Evolutionary conservation across 2,113 vertebrate genomes (phyloP).

Genomic region (Taxidea taxus): DNA sequence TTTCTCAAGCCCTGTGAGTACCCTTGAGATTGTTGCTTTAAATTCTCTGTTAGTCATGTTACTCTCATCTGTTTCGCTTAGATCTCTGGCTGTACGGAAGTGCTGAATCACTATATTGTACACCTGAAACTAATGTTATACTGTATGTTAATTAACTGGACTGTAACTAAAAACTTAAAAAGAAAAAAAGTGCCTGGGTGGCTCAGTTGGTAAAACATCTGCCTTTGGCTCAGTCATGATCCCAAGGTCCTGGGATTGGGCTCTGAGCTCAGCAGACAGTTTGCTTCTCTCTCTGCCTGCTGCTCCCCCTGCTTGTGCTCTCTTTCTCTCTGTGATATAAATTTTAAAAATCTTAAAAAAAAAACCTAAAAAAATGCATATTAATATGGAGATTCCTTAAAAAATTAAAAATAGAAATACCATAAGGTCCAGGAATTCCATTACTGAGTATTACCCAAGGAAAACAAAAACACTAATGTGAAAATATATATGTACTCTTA

Average conservation of each 20-base stretch:
- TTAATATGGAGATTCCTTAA: background rate
- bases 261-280: background rate
- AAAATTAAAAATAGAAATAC: background rate
- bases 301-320: background rate
- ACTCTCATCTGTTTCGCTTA: background rate
- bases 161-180: background rate
- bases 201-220: background rate
- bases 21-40: background rate
- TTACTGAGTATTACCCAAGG: background rate
- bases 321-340: background rate
- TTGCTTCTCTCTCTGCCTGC: background rate
- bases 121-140: background rate
- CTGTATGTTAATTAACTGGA: background rate
- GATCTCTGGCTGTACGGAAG: background rate
- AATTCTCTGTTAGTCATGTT: background rate
- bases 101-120: background rate
- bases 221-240: background rate
- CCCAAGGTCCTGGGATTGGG: background rate
- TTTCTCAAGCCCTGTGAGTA: background rate
- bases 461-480: background rate
- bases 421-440: background rate
- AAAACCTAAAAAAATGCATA: background rate
- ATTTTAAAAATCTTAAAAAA: background rate
- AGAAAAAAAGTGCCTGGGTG: background rate
- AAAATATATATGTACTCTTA: background rate